Conservation (phyloP, 2,888 invertebrate species). For the Ganaspis brasiliensis region DNA sequence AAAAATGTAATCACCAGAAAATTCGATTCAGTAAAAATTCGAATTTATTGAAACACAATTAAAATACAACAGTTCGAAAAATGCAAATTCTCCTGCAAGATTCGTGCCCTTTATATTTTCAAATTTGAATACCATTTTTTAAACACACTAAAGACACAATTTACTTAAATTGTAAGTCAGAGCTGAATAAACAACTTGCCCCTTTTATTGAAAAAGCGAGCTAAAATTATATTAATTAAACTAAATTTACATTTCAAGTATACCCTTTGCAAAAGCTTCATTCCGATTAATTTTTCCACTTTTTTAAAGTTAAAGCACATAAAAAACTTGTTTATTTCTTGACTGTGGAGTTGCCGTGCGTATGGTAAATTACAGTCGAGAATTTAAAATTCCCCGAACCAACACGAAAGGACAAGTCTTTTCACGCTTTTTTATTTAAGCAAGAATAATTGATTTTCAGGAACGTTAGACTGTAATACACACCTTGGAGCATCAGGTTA, state of each 20-base stretch:
- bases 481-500: slow-evolving; percentile 26
- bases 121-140: too few relatives aligned
- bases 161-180: too few relatives aligned
- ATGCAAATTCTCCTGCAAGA: too few relatives aligned
- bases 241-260: not conserved
- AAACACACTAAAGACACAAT: too few relatives aligned
- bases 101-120: too few relatives aligned
- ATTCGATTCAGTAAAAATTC: too few relatives aligned
- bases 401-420: slow-evolving; percentile 31
- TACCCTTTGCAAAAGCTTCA: not conserved
- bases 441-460: slow-evolving; percentile 40
- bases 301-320: not conserved
- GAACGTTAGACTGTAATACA: slow-evolving; percentile 26
- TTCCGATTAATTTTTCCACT: slow-evolving; percentile 4
- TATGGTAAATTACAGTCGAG: slow-evolving; percentile 11
- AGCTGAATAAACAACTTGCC: too few relatives aligned
- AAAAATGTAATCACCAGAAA: too few relatives aligned
- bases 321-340: not conserved
- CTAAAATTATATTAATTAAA: slow-evolving; percentile 1
- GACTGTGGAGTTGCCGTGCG: not conserved
- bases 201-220: not conserved
- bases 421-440: slow-evolving; percentile 36
- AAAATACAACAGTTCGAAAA: too few relatives aligned
- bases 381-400: slow-evolving; percentile 2
- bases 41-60: too few relatives aligned